Evolutionary conservation across 2,888 invertebrate species (phyloP).

Genomic region (Athripsodes cinereus): DNA sequence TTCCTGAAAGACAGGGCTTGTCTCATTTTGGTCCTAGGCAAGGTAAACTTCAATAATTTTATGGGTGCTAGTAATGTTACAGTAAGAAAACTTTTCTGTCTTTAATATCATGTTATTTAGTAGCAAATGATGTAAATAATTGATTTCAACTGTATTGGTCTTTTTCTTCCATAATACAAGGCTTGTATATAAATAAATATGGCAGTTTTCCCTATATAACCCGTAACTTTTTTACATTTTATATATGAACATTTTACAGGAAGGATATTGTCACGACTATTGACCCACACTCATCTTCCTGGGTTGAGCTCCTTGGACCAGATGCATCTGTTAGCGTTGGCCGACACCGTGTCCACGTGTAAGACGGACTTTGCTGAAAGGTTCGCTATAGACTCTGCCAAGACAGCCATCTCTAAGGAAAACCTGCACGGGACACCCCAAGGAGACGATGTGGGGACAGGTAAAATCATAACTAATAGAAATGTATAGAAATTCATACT

Average conservation of each 20-base stretch:
- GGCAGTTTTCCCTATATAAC: not conserved
- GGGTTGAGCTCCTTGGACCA: conserved; percentile 95
- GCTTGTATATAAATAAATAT: not conserved
- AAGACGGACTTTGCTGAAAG: conserved; percentile 83
- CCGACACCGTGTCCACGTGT: conserved; percentile 94
- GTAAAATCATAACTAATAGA: conserved; percentile 21
- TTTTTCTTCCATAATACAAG: no score
- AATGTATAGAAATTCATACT: no score
- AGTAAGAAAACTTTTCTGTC: no score
- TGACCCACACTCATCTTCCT: conserved; percentile 93
- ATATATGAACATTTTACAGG: conserved; percentile 38
- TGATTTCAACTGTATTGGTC: no score
- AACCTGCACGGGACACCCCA: conserved; percentile 51
- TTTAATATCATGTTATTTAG: no score
- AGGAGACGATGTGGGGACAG: conserved; percentile 51
- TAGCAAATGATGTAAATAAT: no score
- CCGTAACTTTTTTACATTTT: not conserved
- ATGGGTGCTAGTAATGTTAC: no score
- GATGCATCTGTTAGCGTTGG: conserved; percentile 98
- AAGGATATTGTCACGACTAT: conserved; percentile 75
- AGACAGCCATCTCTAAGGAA: conserved; percentile 60
- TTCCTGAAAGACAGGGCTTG: conserved; percentile 67
- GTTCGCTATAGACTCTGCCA: conserved; percentile 61
- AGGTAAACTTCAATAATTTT: conserved; percentile 39
- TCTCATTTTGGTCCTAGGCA: conserved; percentile 86